Base-by-base conservation (phyloP, 2,113 vertebrate genomes). In the Tetraodon nigroviridis region DNA sequence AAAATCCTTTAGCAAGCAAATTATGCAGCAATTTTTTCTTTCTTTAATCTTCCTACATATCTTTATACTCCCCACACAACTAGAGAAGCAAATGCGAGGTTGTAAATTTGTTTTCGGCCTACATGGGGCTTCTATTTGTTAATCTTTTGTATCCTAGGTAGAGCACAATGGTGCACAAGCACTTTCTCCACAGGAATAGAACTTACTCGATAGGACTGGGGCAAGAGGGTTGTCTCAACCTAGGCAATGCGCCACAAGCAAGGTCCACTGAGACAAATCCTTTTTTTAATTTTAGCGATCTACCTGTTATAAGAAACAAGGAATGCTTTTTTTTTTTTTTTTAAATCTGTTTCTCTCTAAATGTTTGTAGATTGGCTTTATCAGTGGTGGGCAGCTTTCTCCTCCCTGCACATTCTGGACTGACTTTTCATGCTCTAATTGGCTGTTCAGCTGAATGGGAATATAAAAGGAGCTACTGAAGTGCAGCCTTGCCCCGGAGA, bases 1-100 rank as follows among this genome's bases (percentile, higher is more conserved):
- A 45, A 32, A 50, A 73, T 69, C 18, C 18, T 40, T 21, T 46
- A 20, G 22, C 2, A 0, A 40, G 37, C 40, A 42, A 44, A 60
- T 44, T 17, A 37, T 61, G 40, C 56, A 20, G 63, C 58, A 14
- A 64, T 61, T 78, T 32, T 4, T 22, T 51, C n/a, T 57, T 40
- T 29, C 48, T 73, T 44, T 44, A 54, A 63, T 29, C 20, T 37
- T 20, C 22, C 51, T 17, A 22, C 55, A 51, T 68, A 51, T 19
- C 22, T 49, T 17, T 3, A 8, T 3, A 32, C 24, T 22, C 7
- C 32, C 45, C 47, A 47, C 6, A 7, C 50, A 41, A 45, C 14
- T 12, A 19, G 19, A 51, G 7, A 42, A 19, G 54, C 4, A 20
- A 4, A n/a, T 3, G 51, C 4, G 12, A 15, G 3, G 19, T 40